These are phyloP conservation scores for Antennarius maculatus DNA, from an alignment of 2,797 vertebrate genomes.

Conservation along the genomic window DNA sequence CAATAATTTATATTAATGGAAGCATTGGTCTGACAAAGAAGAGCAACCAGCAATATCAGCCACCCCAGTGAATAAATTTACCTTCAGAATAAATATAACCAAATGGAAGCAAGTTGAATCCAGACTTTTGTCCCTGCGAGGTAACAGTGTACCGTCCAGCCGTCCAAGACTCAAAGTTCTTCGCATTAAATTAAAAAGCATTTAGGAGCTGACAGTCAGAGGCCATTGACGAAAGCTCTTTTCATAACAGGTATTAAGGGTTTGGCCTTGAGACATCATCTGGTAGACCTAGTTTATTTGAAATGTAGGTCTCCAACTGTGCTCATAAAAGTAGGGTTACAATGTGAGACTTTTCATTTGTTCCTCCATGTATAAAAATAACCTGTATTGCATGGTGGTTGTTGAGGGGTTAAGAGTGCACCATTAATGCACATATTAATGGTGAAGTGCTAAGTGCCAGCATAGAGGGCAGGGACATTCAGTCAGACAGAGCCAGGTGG, in stretches of 20 bases:
- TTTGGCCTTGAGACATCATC: conserved; percentile 1
- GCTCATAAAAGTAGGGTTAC: not conserved
- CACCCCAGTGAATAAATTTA: too few relatives aligned
- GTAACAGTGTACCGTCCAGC: too few relatives aligned
- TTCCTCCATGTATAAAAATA: not conserved
- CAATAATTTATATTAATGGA: not conserved
- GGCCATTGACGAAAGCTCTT: too few relatives aligned
- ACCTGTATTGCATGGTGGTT: not conserved
- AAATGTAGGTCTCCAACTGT: not conserved
- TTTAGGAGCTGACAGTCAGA: too few relatives aligned
- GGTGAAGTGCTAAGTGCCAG: conserved; percentile 4
- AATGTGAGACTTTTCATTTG: not conserved
- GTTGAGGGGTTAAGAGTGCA: not conserved
- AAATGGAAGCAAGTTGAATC: not conserved
- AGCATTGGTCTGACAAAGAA: not conserved
- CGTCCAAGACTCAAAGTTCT: too few relatives aligned
- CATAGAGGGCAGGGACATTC: not conserved
- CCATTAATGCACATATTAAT: not conserved
- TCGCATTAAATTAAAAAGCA: too few relatives aligned
- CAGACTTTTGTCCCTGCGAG: too few relatives aligned
- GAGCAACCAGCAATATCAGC: not conserved
- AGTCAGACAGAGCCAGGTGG: conserved; percentile 13
- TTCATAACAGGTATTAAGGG: too few relatives aligned
- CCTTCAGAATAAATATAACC: not conserved
- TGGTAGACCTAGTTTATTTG: not conserved